These are phyloP conservation scores for Pyrgus malvae DNA, from an alignment of 2,888 invertebrate species.

Conservation along the genomic window DNA sequence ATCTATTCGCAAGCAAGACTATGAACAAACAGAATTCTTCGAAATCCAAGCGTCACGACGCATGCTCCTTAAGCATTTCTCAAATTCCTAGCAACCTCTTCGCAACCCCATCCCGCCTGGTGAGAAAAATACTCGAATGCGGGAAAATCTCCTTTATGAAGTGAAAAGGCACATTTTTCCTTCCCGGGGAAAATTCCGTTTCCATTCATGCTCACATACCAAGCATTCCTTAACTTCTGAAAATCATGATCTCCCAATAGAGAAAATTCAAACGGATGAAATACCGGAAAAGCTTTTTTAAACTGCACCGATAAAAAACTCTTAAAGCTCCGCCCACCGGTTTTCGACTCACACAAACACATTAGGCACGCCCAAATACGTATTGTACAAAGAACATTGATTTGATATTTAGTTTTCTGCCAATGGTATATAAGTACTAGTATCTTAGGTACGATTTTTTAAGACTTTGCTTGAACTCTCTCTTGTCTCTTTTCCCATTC, in stretches of 20 bases:
- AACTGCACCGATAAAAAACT: constrained; percentile 30
- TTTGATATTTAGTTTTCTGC: no score
- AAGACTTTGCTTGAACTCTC: no score
- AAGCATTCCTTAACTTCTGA: constrained; percentile 53
- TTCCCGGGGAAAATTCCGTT: constrained; percentile 34
- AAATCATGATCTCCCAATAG: constrained; percentile 56
- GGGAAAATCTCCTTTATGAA: constrained; percentile 77
- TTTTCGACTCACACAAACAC: constrained; percentile 33
- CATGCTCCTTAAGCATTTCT: constrained; percentile 42
- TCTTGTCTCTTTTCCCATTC: no score
- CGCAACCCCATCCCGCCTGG: constrained; percentile 55
- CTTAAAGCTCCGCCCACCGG: constrained; percentile 37
- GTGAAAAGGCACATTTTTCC: constrained; percentile 44
- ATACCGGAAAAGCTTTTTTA: constrained; percentile 70
- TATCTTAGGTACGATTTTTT: no score
- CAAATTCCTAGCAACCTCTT: constrained; percentile 48
- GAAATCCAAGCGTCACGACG: constrained; percentile 1
- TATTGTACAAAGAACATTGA: neutral
- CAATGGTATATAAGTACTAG: no score
- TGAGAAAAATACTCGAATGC: constrained; percentile 76
- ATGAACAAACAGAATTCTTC: constrained; percentile 6
- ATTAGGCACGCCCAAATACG: constrained; percentile 2
- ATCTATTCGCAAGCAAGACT: no score
- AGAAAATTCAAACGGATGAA: constrained; percentile 76
- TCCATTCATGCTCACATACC: constrained; percentile 46